Percentiles rank a stretch among this genome's conserved stretches.
Conservation (phyloP, 2,797 vertebrate species). For the Gambelia wislizenii region DNA sequence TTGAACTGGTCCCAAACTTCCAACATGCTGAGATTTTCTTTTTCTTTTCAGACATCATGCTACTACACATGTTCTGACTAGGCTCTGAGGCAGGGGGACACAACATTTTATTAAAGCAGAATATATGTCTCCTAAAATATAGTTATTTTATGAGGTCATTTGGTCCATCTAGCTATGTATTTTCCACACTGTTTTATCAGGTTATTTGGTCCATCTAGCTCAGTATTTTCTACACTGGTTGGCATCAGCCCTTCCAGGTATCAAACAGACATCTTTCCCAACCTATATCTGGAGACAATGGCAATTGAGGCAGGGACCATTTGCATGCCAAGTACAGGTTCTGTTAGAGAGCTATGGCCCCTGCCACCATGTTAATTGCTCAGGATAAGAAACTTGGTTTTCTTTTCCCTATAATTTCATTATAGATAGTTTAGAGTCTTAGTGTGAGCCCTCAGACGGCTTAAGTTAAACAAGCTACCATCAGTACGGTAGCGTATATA, state of each 20-base stretch:
- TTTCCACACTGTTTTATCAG: not conserved
- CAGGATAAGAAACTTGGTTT: conserved; percentile 37
- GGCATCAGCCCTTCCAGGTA: not conserved
- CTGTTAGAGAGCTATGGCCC: not conserved
- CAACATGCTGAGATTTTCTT: conserved; percentile 32
- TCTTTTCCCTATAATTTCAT: conserved; percentile 40
- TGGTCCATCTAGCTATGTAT: not conserved
- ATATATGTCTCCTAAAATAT: conserved; percentile 6
- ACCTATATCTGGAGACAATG: not conserved
- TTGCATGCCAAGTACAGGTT: not conserved
- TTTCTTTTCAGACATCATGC: conserved; percentile 37
- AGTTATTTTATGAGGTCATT: not conserved
- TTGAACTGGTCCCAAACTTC: not conserved
- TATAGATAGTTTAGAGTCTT: too few species aligned
- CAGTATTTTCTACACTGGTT: not conserved
- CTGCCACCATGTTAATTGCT: conserved; percentile 14
- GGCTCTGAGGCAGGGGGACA: conserved; percentile 32
- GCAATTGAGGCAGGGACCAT: not conserved
- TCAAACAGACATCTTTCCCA: not conserved
- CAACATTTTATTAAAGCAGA: not conserved
- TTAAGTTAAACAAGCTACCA: too few species aligned
- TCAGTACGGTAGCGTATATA: too few species aligned
- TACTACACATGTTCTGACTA: conserved; percentile 32
- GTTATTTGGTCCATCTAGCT: not conserved
- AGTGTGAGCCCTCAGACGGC: too few species aligned